Evolutionary conservation across 2,113 vertebrate species (phyloP), one percentile per base, ranked within the genome.

Genomic region (Paramisgurnus dabryanus): DNA sequence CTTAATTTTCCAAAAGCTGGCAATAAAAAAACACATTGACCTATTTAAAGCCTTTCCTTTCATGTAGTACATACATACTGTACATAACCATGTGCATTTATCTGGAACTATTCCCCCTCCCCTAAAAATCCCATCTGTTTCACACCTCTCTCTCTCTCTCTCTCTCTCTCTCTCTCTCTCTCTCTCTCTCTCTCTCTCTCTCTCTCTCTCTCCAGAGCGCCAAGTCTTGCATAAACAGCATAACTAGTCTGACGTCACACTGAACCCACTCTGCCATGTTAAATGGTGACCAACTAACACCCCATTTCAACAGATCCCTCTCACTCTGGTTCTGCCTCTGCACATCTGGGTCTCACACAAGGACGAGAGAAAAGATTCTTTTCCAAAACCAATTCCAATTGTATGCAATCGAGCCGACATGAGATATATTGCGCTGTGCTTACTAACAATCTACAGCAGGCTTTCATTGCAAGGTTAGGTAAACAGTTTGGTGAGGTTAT

Each of bases 401-500:
- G 50, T n/a, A n/a, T 64, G 43, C n/a, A 60, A 79, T 63, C n/a
- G 7, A 64, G 5, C 34, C 50, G 58, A 72, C 80, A 80, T 71
- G 3, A 58, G 58, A 43, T 40, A 50, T 18, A 47, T 41, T 43
- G 10, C 13, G 12, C 22, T 17, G 73, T 77, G 78, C 61, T 68
- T 22, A 40, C 65, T 49, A 68, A 67, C 34, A 55, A 76, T 78
- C 53, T 71, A 81, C 67, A 67, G 34, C 45, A 50, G 15, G 11
- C 41, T 66, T 80, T 77, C 4, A 7, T 58, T 77, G 45, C 50
- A 34, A 34, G 15, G 9, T 45, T 49, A 74, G 79, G 68, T 81
- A 81, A 81, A 78, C 83, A 78, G 69, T 73, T 78, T 78, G 55
- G 34, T 69, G 47, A 10, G 34, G 22, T 70, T 74, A 74, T 74